phyloP scores from a whole-genome alignment of 2,888 invertebrate genomes.

The Drosophila ustulata region DNA sequence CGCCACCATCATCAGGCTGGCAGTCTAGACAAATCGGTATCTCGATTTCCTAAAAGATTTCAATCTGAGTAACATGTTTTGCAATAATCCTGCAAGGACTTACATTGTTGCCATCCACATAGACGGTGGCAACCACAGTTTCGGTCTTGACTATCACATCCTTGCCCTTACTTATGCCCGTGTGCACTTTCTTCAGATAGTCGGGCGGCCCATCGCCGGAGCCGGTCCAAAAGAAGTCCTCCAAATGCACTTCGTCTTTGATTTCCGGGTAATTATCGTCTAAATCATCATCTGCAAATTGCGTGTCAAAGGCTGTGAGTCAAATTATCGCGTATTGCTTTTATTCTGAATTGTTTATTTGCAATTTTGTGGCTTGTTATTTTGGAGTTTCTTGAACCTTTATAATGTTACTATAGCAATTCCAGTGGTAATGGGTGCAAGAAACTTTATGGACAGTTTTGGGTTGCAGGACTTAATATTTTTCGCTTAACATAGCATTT shows the following conservation, averaged over 20 bases:
- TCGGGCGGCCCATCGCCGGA: slow-evolving; percentile 92
- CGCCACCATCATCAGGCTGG: slow-evolving; percentile 78
- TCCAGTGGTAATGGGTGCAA: slow-evolving; percentile 35
- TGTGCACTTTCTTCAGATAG: slow-evolving; percentile 83
- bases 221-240: slow-evolving; percentile 96
- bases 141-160: slow-evolving; percentile 88
- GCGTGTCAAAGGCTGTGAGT: slow-evolving; percentile 17
- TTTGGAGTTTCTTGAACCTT: slow-evolving; percentile 72
- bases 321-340: slow-evolving; percentile 2
- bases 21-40: slow-evolving; percentile 84
- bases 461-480: slow-evolving; percentile 1
- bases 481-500: neutral
- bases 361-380: slow-evolving; percentile 41
- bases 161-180: slow-evolving; percentile 86
- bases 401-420: slow-evolving; percentile 75
- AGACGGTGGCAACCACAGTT: slow-evolving; percentile 90
- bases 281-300: slow-evolving; percentile 76
- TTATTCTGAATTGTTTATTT: slow-evolving; percentile 34
- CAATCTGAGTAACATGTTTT: neutral
- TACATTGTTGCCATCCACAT: slow-evolving; percentile 86
- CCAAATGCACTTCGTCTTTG: slow-evolving; percentile 86
- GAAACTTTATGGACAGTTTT: slow-evolving; percentile 57
- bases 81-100: slow-evolving; percentile 33
- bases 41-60: slow-evolving; percentile 79
- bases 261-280: slow-evolving; percentile 81